phyloP scores from a whole-genome alignment of 2,797 vertebrate genomes.

The Pogonophryne albipinna region DNA sequence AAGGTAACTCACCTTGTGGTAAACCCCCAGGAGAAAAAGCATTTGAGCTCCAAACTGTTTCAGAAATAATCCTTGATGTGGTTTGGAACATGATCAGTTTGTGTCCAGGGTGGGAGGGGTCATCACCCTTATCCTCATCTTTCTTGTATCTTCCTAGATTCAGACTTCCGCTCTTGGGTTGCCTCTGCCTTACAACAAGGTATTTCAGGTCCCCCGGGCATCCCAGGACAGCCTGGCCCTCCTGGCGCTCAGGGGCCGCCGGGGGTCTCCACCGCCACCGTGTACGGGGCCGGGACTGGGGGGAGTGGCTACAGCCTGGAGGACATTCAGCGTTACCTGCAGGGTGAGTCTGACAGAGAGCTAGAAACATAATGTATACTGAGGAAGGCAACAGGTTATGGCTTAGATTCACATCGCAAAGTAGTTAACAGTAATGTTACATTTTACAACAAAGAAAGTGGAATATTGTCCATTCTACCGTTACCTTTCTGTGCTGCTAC shows the following conservation, averaged over 20 bases:
- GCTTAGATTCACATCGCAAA: background rate
- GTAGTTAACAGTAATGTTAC: background rate
- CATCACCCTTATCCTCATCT: background rate
- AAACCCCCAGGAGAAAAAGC: too few species aligned
- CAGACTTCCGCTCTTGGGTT: conserved; percentile 77
- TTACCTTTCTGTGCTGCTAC: conserved; percentile 7
- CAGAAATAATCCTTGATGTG: too few species aligned
- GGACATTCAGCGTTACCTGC: conserved; percentile 90
- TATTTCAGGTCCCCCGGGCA: conserved; percentile 56
- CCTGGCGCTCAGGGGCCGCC: conserved; percentile 77
- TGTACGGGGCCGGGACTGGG: conserved; percentile 58
- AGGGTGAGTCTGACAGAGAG: conserved; percentile 82
- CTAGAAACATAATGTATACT: background rate
- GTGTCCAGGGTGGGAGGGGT: too few species aligned
- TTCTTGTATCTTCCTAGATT: conserved; percentile 56
- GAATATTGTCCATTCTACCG: background rate
- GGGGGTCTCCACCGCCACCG: conserved; percentile 78
- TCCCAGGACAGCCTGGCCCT: conserved; percentile 63
- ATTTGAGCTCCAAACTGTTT: too few species aligned
- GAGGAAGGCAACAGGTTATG: background rate
- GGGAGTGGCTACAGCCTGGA: conserved; percentile 83
- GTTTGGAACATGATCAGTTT: too few species aligned
- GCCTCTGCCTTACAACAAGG: conserved; percentile 71
- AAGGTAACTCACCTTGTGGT: too few species aligned
- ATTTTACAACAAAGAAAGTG: background rate